Evolutionary conservation across 2,888 invertebrate species (phyloP).

Genomic region (Hybos culiciformis): DNA sequence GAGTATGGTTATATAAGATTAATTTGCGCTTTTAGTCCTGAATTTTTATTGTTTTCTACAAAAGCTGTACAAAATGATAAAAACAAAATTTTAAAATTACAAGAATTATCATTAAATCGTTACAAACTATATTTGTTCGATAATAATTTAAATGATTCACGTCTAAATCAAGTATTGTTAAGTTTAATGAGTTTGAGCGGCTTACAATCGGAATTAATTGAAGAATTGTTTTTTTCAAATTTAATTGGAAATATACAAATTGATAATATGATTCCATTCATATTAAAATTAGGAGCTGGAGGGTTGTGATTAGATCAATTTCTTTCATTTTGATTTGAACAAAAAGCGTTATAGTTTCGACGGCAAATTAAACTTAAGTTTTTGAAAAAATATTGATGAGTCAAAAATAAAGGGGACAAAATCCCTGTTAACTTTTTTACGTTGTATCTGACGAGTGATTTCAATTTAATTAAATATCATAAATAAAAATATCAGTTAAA

Average conservation of each 20-base stretch:
- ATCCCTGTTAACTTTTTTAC: too few species aligned
- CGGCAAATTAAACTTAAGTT: too few species aligned
- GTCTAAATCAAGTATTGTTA: slow-evolving; percentile 38
- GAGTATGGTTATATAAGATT: slow-evolving; percentile 84
- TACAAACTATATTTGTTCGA: slow-evolving; percentile 36
- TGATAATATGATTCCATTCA: slow-evolving; percentile 86
- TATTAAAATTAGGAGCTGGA: slow-evolving; percentile 45
- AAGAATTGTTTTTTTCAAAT: slow-evolving; percentile 86
- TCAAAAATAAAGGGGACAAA: too few species aligned
- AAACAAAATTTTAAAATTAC: slow-evolving; percentile 42
- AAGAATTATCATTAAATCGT: slow-evolving; percentile 47
- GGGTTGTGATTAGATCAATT: too few species aligned
- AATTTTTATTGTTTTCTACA: too few species aligned
- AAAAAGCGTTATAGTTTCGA: too few species aligned
- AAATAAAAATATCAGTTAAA: too few species aligned
- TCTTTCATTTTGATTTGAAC: too few species aligned
- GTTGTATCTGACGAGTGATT: too few species aligned
- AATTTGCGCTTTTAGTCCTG: slow-evolving; percentile 68
- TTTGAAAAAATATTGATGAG: too few species aligned
- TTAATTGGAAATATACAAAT: slow-evolving; percentile 88
- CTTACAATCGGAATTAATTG: slow-evolving; percentile 61
- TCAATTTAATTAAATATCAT: too few species aligned
- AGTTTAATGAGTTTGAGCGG: slow-evolving; percentile 59
- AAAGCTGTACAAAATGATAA: slow-evolving; percentile 36
- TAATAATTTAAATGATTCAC: slow-evolving; percentile 27